Evolutionary conservation across 2,797 vertebrate genomes (phyloP).

Genomic region (Dromococcyx pavoninus): DNA sequence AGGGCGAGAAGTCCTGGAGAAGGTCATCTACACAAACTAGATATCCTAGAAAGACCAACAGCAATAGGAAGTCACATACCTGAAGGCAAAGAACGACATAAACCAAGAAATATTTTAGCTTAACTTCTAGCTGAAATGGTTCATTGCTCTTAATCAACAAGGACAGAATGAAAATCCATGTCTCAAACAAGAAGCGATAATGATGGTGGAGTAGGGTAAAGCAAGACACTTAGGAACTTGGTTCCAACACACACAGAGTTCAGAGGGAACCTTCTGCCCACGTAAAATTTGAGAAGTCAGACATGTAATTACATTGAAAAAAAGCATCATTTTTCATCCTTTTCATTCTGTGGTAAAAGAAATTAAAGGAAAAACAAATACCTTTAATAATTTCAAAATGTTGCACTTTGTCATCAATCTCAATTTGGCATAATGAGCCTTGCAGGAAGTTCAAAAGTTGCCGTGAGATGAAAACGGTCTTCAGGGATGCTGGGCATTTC

Average conservation of each 20-base stretch:
- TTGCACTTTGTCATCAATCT: slow-evolving; percentile 52
- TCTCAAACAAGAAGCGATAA: background rate
- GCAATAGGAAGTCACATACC: background rate
- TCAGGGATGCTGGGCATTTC: background rate
- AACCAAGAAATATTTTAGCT: background rate
- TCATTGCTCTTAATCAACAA: background rate
- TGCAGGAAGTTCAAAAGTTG: slow-evolving; percentile 51
- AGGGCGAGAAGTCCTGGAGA: background rate
- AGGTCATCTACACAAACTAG: background rate
- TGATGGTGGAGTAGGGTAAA: background rate
- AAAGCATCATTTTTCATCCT: slow-evolving; percentile 8
- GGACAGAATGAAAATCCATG: background rate
- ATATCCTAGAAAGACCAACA: background rate
- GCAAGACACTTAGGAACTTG: background rate
- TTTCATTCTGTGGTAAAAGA: slow-evolving; percentile 12
- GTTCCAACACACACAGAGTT: background rate
- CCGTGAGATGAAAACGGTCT: background rate
- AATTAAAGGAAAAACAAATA: slow-evolving; percentile 41
- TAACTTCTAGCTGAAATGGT: background rate
- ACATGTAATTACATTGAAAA: background rate
- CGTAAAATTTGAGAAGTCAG: slow-evolving; percentile 21
- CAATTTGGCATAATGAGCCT: slow-evolving; percentile 15
- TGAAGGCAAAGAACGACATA: background rate
- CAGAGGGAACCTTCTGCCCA: background rate
- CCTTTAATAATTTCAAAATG: slow-evolving; percentile 58